These are phyloP conservation scores for Peromyscus polionotus DNA, from an alignment of 2,113 vertebrate genomes.

Conservation along the genomic window DNA sequence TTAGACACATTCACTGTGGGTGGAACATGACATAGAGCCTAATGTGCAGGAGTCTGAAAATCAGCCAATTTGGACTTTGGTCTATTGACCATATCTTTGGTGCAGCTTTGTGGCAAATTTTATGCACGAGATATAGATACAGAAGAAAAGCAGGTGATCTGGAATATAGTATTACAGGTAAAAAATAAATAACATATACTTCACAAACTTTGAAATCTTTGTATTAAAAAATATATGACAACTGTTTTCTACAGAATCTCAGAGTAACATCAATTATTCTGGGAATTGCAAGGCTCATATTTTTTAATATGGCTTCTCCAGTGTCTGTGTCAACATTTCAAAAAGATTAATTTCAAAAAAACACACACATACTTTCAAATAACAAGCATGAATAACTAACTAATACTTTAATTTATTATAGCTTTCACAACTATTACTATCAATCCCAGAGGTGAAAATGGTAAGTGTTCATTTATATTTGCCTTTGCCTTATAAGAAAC, in stretches of 20 bases:
- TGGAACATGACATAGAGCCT: background rate
- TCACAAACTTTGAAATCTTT: background rate
- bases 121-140: background rate
- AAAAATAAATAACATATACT: background rate
- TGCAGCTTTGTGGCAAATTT: background rate
- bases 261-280: background rate
- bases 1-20: background rate
- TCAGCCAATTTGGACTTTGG: background rate
- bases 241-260: background rate
- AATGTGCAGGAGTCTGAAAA: background rate
- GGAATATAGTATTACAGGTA: background rate
- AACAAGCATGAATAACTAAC: background rate
- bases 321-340: background rate
- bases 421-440: background rate
- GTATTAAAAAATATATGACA: background rate
- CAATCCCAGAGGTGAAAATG: background rate
- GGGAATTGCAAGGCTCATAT: background rate
- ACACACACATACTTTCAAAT: background rate
- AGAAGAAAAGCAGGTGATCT: background rate
- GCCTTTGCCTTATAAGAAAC: background rate
- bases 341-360: no score
- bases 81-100: no score
- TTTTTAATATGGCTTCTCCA: background rate
- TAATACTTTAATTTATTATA: conserved; percentile 15
- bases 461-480: background rate